Percentiles rank a stretch among this genome's conserved stretches.
These are phyloP conservation scores for Tipula confusa DNA, from an alignment of 2,888 invertebrate species.

Conservation along the genomic window DNA sequence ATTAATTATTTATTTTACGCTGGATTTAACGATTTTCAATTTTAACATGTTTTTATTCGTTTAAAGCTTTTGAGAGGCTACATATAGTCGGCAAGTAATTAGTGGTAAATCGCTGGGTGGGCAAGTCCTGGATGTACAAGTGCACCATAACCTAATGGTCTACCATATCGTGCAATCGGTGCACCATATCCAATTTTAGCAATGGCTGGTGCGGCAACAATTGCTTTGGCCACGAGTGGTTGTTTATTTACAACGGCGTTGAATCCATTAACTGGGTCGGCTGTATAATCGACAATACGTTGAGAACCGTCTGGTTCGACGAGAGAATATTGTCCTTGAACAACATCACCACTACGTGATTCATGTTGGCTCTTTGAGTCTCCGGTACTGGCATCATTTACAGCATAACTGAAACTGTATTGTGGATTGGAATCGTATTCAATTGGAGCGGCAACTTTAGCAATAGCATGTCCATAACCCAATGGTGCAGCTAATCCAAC, in stretches of 20 bases:
- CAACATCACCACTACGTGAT: slow-evolving; percentile 54
- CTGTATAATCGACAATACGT: slow-evolving; percentile 55
- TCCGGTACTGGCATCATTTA: slow-evolving; percentile 54
- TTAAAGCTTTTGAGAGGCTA: too few relatives aligned
- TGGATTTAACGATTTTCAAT: too few relatives aligned
- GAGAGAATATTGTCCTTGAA: slow-evolving; percentile 54
- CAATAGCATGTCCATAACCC: slow-evolving; percentile 15
- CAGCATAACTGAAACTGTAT: slow-evolving; percentile 55
- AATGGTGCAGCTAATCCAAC: neutral
- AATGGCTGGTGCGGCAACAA: slow-evolving; percentile 33
- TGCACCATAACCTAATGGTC: neutral
- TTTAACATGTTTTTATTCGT: too few relatives aligned
- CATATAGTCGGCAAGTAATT: neutral
- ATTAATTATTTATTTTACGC: too few relatives aligned
- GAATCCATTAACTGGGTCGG: slow-evolving; percentile 57
- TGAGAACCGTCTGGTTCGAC: slow-evolving; percentile 56
- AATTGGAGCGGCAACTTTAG: slow-evolving; percentile 36
- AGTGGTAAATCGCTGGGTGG: neutral
- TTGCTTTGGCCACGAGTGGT: slow-evolving; percentile 45
- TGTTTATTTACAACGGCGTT: slow-evolving; percentile 56
- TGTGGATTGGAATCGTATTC: slow-evolving; percentile 54
- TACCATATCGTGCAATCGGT: slow-evolving; percentile 21
- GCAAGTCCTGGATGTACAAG: neutral
- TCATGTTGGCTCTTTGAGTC: slow-evolving; percentile 56
- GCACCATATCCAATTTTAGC: slow-evolving; percentile 33